Evolutionary conservation across 2,888 invertebrate species (phyloP).

Genomic region (Caradrina clavipalpis): DNA sequence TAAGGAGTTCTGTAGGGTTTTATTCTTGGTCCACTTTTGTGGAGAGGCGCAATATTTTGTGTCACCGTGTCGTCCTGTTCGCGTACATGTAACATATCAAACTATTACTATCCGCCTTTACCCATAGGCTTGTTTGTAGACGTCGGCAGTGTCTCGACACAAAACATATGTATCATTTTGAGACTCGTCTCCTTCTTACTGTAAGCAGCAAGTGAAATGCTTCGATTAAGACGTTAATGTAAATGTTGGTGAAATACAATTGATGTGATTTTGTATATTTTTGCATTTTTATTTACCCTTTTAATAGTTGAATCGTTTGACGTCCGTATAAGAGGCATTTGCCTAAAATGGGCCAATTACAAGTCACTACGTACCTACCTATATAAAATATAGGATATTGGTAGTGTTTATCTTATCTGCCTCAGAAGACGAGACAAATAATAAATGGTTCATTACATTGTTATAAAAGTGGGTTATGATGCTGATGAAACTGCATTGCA

Average conservation of each 20-base stretch:
- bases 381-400: not conserved
- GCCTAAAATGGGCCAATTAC: not conserved
- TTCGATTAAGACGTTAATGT: constrained; percentile 89
- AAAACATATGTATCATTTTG: constrained; percentile 78
- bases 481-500: not conserved
- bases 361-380: not conserved
- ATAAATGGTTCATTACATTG: too few relatives aligned
- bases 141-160: constrained; percentile 76
- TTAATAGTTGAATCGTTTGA: not conserved
- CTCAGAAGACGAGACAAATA: not conserved
- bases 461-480: not conserved
- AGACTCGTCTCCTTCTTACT: constrained; percentile 86
- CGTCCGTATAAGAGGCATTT: not conserved
- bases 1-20: constrained; percentile 33
- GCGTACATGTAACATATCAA: constrained; percentile 80
- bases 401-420: not conserved
- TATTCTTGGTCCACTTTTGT: constrained; percentile 33
- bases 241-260: constrained; percentile 91
- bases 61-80: constrained; percentile 27
- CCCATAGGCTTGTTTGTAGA: constrained; percentile 87
- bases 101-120: constrained; percentile 86
- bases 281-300: constrained; percentile 79
- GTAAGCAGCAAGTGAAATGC: constrained; percentile 88
- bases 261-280: constrained; percentile 89
- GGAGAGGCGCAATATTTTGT: constrained; percentile 19